Evolutionary conservation across 2,888 invertebrate genomes (phyloP), one percentile per base, ranked within the genome.

Genomic region (Aricia artaxerxes): DNA sequence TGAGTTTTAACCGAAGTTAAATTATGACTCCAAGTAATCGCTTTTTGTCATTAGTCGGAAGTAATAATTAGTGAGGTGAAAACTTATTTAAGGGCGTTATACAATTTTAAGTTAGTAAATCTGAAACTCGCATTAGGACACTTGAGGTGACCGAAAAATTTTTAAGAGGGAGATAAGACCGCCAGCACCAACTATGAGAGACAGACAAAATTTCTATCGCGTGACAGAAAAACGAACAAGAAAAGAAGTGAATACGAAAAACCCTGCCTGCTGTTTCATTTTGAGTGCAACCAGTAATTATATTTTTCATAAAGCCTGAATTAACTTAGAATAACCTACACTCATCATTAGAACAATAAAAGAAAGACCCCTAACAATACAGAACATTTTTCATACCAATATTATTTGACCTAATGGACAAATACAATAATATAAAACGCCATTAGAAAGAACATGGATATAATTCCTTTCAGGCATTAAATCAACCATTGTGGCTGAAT

Each of bases 1-100:
- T n/a, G 49, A 49, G 49, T 75, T 73, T 75, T 75, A 75, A 75
- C 75, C 49, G 49, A 11, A 75, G 11, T 53, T 49, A 75, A 75
- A 75, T 75, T 75, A 49, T 75, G 24, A 75, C 13, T 31, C 49
- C 9, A 75, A 75, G 35, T 75, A 75, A 75, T 75, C 31, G 24
- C 44, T 31, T 75, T 75, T 31, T 49, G 73, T 44, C 44, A 24
- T 73, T 73, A 73, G 31, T 64, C 31, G 9, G 3, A 64, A 9
- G 24, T 64, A 64, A 64, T 64, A 64, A 64, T 31, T 31, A 64
- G n/a, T n/a, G 1, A 16, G 5, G n/a, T 60, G 5, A n/a, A n/a
- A 49, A 49, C 49, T 5, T 5, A 44, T 44, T 44, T 9, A 44
- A 44, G 7, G 40, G 40, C 40, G 40, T 7, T 44, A 44, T 6